A percentile compares a stretch with the other conserved stretches of the same genome.
phyloP scores from a whole-genome alignment of 2,888 invertebrate genomes.

The Seladonia tumulorum region DNA sequence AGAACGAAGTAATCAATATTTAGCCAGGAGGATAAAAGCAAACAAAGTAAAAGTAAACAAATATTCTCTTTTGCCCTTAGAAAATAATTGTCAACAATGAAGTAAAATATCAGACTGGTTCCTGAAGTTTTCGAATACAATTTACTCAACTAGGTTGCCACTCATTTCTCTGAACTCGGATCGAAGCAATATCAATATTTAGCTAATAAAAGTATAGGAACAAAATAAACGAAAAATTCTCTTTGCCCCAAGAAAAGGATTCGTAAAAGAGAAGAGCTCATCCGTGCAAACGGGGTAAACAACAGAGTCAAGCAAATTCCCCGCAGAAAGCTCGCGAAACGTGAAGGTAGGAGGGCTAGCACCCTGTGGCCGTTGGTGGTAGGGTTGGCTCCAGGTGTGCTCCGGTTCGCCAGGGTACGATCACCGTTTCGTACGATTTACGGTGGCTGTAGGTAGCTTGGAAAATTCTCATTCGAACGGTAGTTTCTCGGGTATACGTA shows the following conservation, averaged over 20 bases:
- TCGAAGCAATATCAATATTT: not conserved
- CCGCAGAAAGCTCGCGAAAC: not conserved
- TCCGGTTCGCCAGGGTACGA: not conserved
- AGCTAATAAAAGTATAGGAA: not conserved
- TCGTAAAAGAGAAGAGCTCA: not conserved
- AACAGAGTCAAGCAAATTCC: not conserved
- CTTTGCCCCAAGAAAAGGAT: too few species aligned
- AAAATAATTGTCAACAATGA: not conserved
- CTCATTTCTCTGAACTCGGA: not conserved
- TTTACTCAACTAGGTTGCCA: not conserved
- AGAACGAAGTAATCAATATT: too few species aligned
- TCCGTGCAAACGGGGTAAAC: not conserved
- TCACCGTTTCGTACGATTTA: conserved; percentile 1
- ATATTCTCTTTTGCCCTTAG: not conserved
- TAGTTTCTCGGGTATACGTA: conserved; percentile 65
- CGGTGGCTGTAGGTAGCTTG: not conserved
- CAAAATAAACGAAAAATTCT: not conserved
- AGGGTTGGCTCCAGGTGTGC: not conserved
- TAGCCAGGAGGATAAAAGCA: too few species aligned
- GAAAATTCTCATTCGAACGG: conserved; percentile 44
- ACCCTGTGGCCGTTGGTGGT: not conserved
- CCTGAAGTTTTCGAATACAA: not conserved
- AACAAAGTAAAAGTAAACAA: not conserved
- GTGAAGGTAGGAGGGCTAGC: not conserved
- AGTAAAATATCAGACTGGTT: not conserved